Percentiles rank a stretch among this genome's conserved stretches.
Evolutionary conservation across 2,113 vertebrate genomes (phyloP).

Genomic region (Rhagologus leucostigma): DNA sequence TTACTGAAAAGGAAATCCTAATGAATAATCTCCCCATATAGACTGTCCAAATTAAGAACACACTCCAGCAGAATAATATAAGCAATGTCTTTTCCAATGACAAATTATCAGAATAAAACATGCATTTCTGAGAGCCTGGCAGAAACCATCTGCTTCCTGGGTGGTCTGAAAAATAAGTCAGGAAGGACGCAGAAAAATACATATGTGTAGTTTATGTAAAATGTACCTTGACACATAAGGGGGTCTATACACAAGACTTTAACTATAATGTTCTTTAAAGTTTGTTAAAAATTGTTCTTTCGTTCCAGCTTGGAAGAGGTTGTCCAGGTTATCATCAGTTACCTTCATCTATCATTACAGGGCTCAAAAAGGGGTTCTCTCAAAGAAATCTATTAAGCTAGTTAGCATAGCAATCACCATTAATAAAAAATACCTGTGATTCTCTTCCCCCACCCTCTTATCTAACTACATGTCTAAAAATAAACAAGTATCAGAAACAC

Average conservation of each 20-base stretch:
- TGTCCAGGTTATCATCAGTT: background rate
- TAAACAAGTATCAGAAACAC: background rate
- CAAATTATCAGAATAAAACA: background rate
- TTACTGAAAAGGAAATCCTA: conserved; percentile 6
- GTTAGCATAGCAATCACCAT: background rate
- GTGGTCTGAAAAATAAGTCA: background rate
- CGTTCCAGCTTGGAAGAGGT: background rate
- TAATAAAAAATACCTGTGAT: background rate
- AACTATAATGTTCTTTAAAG: background rate
- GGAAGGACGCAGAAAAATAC: background rate
- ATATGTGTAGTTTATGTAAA: background rate
- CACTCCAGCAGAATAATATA: background rate
- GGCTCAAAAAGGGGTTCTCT: background rate
- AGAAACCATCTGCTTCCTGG: background rate
- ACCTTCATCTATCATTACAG: background rate
- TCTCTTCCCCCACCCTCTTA: rapidly evolving
- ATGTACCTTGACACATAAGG: background rate
- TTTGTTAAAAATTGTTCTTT: background rate
- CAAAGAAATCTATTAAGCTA: background rate
- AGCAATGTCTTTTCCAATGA: background rate
- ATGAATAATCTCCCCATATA: background rate
- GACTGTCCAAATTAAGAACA: background rate
- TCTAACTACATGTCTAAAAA: background rate
- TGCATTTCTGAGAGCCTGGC: background rate
- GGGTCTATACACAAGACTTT: background rate